Conservation (phyloP, 2,888 invertebrate genomes). For the Agrochola circellaris region DNA sequence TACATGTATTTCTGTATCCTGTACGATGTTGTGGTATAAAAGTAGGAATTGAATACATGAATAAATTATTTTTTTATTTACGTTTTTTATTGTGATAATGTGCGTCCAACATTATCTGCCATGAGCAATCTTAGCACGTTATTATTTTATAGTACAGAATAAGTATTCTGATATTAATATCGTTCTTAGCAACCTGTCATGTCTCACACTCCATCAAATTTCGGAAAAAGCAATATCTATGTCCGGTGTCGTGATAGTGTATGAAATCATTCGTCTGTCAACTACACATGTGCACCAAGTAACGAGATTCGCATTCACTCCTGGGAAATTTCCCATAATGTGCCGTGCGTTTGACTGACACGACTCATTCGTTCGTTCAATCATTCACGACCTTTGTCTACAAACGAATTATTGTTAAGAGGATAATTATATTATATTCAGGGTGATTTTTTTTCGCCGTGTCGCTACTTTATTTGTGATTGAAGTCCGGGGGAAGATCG, state of each 20-base stretch:
- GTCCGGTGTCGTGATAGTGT: constrained; percentile 65
- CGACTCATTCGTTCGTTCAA: constrained; percentile 72
- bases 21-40: constrained; percentile 32
- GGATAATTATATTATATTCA: constrained; percentile 30
- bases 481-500: too few relatives aligned
- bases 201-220: constrained; percentile 50
- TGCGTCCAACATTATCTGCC: neutral
- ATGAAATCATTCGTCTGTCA: constrained; percentile 83
- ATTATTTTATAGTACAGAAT: neutral
- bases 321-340: constrained; percentile 87
- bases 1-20: constrained; percentile 45
- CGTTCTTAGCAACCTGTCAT: neutral
- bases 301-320: constrained; percentile 87
- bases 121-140: neutral
- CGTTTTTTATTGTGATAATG: constrained; percentile 3
- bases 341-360: constrained; percentile 73
- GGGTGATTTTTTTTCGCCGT: neutral
- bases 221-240: constrained; percentile 70
- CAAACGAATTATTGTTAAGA: constrained; percentile 45
- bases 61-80: constrained; percentile 49
- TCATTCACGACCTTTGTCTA: constrained; percentile 71
- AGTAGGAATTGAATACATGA: constrained; percentile 50
- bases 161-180: constrained; percentile 5
- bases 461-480: too few relatives aligned
- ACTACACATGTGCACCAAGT: constrained; percentile 79